Evolutionary conservation across 2,888 invertebrate species (phyloP), one percentile per base, ranked within the genome.

Genomic region (Eulithis prunata): DNA sequence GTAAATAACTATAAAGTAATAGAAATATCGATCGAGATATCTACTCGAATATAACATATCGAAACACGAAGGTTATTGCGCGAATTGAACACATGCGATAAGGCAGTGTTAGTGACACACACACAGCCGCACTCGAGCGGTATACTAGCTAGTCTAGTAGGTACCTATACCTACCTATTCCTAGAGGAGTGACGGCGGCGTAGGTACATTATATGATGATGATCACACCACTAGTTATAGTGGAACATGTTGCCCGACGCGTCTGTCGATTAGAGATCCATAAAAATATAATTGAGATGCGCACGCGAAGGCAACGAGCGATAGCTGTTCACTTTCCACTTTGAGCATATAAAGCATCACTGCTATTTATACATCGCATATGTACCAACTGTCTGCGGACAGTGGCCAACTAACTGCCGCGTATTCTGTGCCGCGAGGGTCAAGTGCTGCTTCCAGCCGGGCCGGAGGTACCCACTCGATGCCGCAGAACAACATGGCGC

Each of bases 1-100:
- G 12, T 21, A 21, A 52, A 43, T 10, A 36, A 62, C 21, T 57
- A 32, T 51, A 14, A 11, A 21, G 21, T 21, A 28, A 8, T 13
- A 51, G n/a, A 59, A 53, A 36, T 36, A 53, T 61, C 49, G 55
- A 49, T 56, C 49, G 56, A 62, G 12, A 21, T 21, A 21, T 21
- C 55, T 11, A 56, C 61, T 55, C 61, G 21, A 55, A 55, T 28
- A n/a, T n/a, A n/a, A n/a, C n/a, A n/a, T n/a, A 36, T 62, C 45
- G 57, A 62, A 32, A 56, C 36, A 38, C 21, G 47, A 55, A 62
- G 13, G 56, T 45, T 4, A 77, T 74, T 69, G 77, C 75, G 79
- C 76, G 77, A 74, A 72, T 78, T 83, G 85, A 85, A 85, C 86
- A 86, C 86, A 83, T 77, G 80, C 77, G 71, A 66, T 84, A 84